Base-by-base conservation (phyloP, 2,113 vertebrate genomes). In the Pandion haliaetus region DNA sequence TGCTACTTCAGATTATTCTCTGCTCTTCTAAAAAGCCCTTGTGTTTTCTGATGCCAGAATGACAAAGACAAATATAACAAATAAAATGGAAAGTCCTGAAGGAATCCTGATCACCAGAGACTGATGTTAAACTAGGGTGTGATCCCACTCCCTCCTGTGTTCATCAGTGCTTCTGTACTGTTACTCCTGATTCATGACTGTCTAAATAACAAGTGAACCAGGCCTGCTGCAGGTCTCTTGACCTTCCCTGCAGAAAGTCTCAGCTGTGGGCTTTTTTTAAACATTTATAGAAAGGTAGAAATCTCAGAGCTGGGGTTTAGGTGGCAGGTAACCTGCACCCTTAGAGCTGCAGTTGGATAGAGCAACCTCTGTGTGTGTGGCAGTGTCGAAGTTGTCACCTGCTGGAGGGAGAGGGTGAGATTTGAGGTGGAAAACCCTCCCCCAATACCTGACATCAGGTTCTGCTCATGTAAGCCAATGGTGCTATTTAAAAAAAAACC, bases 101-200 rank as follows among this genome's bases (percentile, higher is more conserved):
- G 49, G 36, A 88, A 57, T 71, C 24, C 31, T 80, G 38, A 61
- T 61, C 31, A 50, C 31, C 26, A n/a, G 0, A 38, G 31, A 29
- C 9, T 82, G 59, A 55, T 85, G 25, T 12, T 57, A 50, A 45
- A 66, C 81, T 45, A 81, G 12, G 24, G 36, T 61, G 50, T 57
- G 32, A 87, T 45, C 21, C 14, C 6, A 28, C 5, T 74, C 25
- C 6, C 32, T 79, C 32, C 54, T 58, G 17, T 55, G 38, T 62
- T 83, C 23, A n/a, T 10, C 20, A 6, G 23, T 31, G 25, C n/a
- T 83, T 71, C 17, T 0, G 0, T 74, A 47, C 5, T 4, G 2
- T 50, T 71, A 25, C 23, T 86, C 31, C 42, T 82, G 42, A 55
- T 82, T 71, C 82, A 59, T 76, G 23, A 26, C 38, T 72, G 7